Conservation (phyloP, 2,113 vertebrate genomes). For the Platichthys stellatus region DNA sequence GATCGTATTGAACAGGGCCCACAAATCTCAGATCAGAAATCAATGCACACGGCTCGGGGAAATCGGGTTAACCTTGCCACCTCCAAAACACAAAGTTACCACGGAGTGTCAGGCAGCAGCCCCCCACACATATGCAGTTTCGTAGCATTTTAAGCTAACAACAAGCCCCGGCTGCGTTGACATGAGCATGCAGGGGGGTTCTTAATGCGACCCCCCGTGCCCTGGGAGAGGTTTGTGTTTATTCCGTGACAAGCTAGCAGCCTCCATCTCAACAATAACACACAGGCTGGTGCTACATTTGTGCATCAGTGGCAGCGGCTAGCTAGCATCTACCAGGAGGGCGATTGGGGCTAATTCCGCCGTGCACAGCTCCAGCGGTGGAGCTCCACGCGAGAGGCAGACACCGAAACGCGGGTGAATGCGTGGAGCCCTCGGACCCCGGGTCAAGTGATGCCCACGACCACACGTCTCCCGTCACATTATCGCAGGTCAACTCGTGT, state of each 20-base stretch:
- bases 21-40: slow-evolving; percentile 13
- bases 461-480: slow-evolving; percentile 77
- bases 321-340: slow-evolving; percentile 73
- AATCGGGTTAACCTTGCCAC: slow-evolving; percentile 43
- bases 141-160: not conserved
- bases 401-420: slow-evolving; percentile 16
- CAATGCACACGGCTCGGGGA: slow-evolving; percentile 17
- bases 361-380: slow-evolving; percentile 16
- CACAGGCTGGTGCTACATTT: slow-evolving; percentile 49
- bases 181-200: not conserved
- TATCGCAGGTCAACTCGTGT: slow-evolving; percentile 76
- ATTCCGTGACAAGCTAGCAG: slow-evolving; percentile 50
- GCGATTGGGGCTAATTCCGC: slow-evolving; percentile 53
- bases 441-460: slow-evolving; percentile 61
- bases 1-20: not conserved
- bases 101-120: slow-evolving; percentile 36
- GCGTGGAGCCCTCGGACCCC: slow-evolving; percentile 26
- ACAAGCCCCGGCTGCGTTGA: not conserved
- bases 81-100: slow-evolving; percentile 67
- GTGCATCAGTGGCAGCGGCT: slow-evolving; percentile 66
- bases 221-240: slow-evolving; percentile 35
- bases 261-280: slow-evolving; percentile 53
- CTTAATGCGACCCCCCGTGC: slow-evolving; percentile 9
- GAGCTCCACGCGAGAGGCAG: not conserved
- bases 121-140: slow-evolving; percentile 9